These are phyloP conservation scores for Chaetogeoica ovagalla DNA, from an alignment of 2,888 invertebrate species.

Conservation along the genomic window DNA sequence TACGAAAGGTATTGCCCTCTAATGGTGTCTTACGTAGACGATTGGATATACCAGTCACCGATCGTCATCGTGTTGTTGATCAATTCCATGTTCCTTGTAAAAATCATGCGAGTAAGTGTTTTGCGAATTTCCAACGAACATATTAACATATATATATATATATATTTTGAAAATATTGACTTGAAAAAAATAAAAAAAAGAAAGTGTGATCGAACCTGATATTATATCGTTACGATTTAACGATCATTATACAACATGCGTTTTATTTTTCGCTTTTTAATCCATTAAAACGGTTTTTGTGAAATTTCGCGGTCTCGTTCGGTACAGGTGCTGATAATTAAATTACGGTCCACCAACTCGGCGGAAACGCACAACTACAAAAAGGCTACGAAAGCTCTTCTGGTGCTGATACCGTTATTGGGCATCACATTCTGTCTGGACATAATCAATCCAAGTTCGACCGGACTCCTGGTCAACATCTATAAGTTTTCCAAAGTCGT, in stretches of 20 bases:
- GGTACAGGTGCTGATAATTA: slow-evolving; percentile 83
- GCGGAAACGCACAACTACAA: slow-evolving; percentile 87
- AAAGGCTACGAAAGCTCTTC: slow-evolving; percentile 86
- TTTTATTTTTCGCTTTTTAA: no score
- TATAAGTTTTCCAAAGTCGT: slow-evolving; percentile 80
- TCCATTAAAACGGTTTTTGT: neutral
- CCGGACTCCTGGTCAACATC: slow-evolving; percentile 72
- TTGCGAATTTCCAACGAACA: no score
- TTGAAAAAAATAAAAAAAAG: no score
- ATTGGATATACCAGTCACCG: slow-evolving; percentile 51
- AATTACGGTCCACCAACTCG: slow-evolving; percentile 85
- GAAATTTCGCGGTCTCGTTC: neutral
- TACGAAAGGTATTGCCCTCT: slow-evolving; percentile 30
- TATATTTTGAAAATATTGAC: no score
- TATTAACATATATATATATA: no score
- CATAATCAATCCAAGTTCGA: slow-evolving; percentile 79
- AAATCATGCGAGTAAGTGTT: slow-evolving; percentile 56
- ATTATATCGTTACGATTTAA: no score
- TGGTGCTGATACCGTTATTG: slow-evolving; percentile 87
- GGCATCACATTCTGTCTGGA: slow-evolving; percentile 89
- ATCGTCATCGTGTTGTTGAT: slow-evolving; percentile 70
- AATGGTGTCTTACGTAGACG: slow-evolving; percentile 34
- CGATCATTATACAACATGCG: no score
- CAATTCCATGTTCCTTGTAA: slow-evolving; percentile 78
- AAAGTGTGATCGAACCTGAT: no score